Conservation (phyloP, 1,140 invertebrate genomes). For the Drosophila pallidifrons region DNA sequence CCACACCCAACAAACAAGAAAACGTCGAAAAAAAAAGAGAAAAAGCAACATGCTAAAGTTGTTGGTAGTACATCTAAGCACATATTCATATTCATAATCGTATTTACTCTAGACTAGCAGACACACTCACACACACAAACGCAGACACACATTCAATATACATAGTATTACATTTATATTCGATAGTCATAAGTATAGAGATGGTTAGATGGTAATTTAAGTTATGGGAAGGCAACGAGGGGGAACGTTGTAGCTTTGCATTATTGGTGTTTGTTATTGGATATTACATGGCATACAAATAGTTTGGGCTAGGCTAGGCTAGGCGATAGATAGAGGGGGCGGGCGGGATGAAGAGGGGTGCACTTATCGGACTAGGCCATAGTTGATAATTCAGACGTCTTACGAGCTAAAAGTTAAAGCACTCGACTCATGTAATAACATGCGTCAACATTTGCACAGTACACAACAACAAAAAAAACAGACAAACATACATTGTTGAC, state of each 20-base stretch:
- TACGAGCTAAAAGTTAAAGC: constrained; percentile 30
- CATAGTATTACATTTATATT: constrained; percentile 10
- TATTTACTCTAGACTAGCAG: constrained; percentile 24
- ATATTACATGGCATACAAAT: constrained; percentile 11
- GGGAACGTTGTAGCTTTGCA: background rate
- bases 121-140: background rate
- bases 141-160: constrained; percentile 5
- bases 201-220: background rate
- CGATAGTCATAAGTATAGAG: background rate
- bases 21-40: background rate
- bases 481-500: background rate
- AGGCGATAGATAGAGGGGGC: background rate
- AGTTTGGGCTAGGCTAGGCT: constrained; percentile 27
- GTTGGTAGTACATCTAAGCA: constrained; percentile 30
- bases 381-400: constrained; percentile 13
- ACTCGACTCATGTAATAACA: constrained; percentile 24
- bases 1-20: background rate
- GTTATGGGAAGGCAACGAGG: background rate
- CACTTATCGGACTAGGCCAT: constrained; percentile 35
- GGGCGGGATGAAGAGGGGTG: background rate
- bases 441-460: constrained; percentile 39
- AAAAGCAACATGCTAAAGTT: background rate
- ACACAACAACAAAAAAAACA: background rate
- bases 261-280: constrained; percentile 6
- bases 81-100: constrained; percentile 17